Conservation (phyloP, 2,888 invertebrate species). For the Ophioninae sp. region DNA sequence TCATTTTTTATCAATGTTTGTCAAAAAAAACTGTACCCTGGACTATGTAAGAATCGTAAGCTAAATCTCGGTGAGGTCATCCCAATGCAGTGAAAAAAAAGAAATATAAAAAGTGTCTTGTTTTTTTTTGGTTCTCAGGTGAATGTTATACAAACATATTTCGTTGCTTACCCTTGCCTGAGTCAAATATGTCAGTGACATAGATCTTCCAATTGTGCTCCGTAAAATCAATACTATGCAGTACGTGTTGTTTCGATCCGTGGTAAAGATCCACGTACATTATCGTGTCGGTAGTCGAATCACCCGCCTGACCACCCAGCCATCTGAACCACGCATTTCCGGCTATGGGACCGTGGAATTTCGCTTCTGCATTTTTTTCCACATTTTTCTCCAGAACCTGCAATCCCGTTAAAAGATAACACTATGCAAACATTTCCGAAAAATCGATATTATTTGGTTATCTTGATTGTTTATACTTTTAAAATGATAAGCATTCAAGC, state of each 20-base stretch:
- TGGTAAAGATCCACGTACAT: conserved; percentile 91
- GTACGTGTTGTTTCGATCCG: conserved; percentile 82
- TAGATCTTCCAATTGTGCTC: conserved; percentile 94
- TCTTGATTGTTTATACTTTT: no score
- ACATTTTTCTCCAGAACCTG: conserved; percentile 86
- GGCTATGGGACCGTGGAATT: conserved; percentile 88
- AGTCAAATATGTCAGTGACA: conserved; percentile 93
- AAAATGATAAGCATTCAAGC: no score
- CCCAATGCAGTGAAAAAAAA: no score
- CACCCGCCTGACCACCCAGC: conserved; percentile 82
- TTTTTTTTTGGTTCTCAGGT: neutral
- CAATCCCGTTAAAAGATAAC: neutral
- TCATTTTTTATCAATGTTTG: neutral
- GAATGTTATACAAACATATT: neutral
- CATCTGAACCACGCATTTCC: conserved; percentile 90
- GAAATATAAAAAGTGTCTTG: neutral
- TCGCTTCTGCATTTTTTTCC: conserved; percentile 90
- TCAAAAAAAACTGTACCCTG: no score
- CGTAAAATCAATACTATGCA: conserved; percentile 83
- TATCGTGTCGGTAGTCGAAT: conserved; percentile 87
- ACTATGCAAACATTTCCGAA: no score
- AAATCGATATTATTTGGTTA: no score
- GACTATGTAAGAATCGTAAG: no score
- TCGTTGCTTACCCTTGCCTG: conserved; percentile 82
- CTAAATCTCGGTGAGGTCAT: no score